Evolutionary conservation across 2,113 vertebrate species (phyloP), one percentile per base, ranked within the genome.

Genomic region (Gorsachius goisagi): DNA sequence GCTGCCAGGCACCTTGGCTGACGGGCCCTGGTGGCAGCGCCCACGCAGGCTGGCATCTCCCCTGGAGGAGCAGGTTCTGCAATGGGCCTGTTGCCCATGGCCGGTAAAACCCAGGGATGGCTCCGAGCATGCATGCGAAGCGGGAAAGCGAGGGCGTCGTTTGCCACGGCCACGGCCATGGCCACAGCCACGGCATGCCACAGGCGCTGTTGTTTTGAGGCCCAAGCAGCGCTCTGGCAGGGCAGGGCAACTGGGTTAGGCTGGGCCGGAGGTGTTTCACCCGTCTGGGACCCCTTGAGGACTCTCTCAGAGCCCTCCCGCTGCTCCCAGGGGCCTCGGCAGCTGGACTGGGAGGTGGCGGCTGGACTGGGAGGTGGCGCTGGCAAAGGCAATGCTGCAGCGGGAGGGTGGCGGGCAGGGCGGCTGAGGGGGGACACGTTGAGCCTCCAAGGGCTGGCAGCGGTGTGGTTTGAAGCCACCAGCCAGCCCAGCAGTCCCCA

Each of bases 1-100:
- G 58, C 60, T 3, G 1, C 17, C 0, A 0, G 17, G 60, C 11
- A 4, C 55, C 41, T 13, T 17, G n/a, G 49, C 39, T 75, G 44
- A 41, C 58, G 64, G 72, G 30, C 8, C 23, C 49, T 3, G 23
- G 19, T 41, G 58, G 44, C 41, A 47, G 15, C 32, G 45, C 23
- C 39, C 58, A 47, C 5, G 47, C 16, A 3, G 4, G 28, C 53
- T 59, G 62, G 28, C 26, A 22, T 41, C 14, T 60, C 8, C 67
- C 58, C 67, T 52, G 47, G 45, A 87, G n/a, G 77, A 94, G 78
- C 52, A 67, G 56, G 73, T 72, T 78, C 50, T 83, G 82, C 85
- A 52, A 33, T 47, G 11, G 12, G 4, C 26, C 77, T 53, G 5
- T 28, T 67, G 49, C n/a, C 55, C 33, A 49, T 2, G 4, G 14